Evolutionary conservation across 2,113 vertebrate species (phyloP).

Genomic region (Collichthys lucidus): DNA sequence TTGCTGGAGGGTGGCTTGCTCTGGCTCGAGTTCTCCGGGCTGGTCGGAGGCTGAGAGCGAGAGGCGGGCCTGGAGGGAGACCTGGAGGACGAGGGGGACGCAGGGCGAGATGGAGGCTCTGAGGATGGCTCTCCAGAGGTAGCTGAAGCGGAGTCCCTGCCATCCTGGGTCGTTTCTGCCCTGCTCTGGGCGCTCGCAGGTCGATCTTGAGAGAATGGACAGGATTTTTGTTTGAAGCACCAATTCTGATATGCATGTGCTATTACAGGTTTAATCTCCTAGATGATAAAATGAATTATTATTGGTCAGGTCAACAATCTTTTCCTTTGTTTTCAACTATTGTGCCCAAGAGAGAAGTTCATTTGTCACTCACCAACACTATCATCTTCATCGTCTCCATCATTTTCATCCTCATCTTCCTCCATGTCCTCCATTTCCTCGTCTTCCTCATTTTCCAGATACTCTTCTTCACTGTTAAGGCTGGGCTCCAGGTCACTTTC

Average conservation of each 20-base stretch:
- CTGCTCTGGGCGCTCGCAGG: conserved; percentile 86
- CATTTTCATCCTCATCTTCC: conserved; percentile 89
- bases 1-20: conserved; percentile 86
- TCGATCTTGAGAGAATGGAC: conserved; percentile 82
- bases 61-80: conserved; percentile 88
- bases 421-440: conserved; percentile 90
- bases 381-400: conserved; percentile 86
- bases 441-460: conserved; percentile 92
- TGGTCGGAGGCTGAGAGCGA: conserved; percentile 82
- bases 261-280: neutral
- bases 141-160: conserved; percentile 85
- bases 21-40: conserved; percentile 86
- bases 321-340: neutral
- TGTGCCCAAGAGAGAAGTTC: neutral
- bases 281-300: neutral
- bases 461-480: conserved; percentile 93
- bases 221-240: neutral
- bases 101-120: conserved; percentile 69
- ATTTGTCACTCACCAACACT: conserved; percentile 67
- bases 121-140: conserved; percentile 90
- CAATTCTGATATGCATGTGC: neutral
- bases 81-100: conserved; percentile 84
- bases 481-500: conserved; percentile 98
- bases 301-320: neutral
- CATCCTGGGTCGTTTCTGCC: conserved; percentile 83